phyloP scores from a whole-genome alignment of 1,140 invertebrate genomes.

The Papilio machaon region DNA sequence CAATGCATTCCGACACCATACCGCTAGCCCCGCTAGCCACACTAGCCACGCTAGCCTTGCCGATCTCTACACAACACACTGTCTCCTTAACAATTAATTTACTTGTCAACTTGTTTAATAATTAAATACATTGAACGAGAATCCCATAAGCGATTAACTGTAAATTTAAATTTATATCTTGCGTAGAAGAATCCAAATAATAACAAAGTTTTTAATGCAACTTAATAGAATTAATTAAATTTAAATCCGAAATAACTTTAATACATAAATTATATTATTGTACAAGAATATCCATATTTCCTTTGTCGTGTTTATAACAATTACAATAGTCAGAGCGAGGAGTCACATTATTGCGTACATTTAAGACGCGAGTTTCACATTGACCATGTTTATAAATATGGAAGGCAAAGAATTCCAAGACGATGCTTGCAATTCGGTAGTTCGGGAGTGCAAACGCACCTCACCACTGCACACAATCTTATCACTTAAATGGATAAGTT shows the following conservation, averaged over 20 bases:
- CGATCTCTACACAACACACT: background rate
- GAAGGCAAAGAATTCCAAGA: background rate
- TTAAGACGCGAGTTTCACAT: background rate
- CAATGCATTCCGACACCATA: constrained; percentile 45
- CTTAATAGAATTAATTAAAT: background rate
- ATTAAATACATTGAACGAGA: background rate
- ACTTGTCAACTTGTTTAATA: background rate
- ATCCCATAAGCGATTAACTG: too few species aligned
- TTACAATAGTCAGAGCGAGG: background rate
- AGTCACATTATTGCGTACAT: background rate
- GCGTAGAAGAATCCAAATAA: background rate
- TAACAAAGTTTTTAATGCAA: too few species aligned
- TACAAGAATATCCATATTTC: background rate
- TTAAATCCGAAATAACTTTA: background rate
- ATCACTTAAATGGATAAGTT: background rate
- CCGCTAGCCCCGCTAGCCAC: constrained; percentile 41
- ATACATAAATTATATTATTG: background rate
- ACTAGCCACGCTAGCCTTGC: constrained; percentile 41
- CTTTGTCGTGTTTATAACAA: background rate
- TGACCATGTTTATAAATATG: constrained; percentile 5
- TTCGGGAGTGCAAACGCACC: background rate
- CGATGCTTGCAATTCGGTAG: background rate
- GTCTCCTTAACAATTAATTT: background rate
- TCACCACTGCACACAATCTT: background rate
- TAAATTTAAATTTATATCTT: background rate